A percentile compares a stretch with the other conserved stretches of the same genome.
phyloP scores from a whole-genome alignment of 2,888 invertebrate genomes.

The Leucophenga maculata region DNA sequence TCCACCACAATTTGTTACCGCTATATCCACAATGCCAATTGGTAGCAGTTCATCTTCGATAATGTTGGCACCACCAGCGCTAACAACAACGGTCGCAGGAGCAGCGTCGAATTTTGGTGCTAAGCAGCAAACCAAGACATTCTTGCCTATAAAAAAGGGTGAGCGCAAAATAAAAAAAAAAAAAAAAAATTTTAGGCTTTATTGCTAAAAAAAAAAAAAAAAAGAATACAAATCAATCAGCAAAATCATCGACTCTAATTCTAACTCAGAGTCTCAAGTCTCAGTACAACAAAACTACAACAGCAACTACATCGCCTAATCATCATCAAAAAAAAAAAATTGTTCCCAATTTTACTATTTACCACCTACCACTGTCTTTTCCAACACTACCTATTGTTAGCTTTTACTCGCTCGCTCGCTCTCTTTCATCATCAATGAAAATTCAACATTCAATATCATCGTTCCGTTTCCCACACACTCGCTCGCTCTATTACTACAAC shows the following conservation, averaged over 20 bases:
- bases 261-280: constrained; percentile 14
- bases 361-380: not conserved
- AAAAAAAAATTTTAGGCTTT: constrained; percentile 47
- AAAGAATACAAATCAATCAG: constrained; percentile 8
- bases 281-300: constrained; percentile 12
- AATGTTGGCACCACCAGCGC: constrained; percentile 36
- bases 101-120: constrained; percentile 37
- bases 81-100: constrained; percentile 37
- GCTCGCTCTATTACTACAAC: constrained; percentile 19
- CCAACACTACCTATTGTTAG: not conserved
- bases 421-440: no score
- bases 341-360: not conserved
- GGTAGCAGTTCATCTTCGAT: not conserved
- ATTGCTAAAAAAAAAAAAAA: constrained; percentile 49
- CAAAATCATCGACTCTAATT: no score
- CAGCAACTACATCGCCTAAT: constrained; percentile 15
- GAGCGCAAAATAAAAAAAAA: constrained; percentile 53
- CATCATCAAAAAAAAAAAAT: not conserved
- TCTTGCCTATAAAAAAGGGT: constrained; percentile 65
- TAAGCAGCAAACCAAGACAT: constrained; percentile 56
- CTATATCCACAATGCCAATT: constrained; percentile 12
- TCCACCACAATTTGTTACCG: constrained; percentile 52
- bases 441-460: not conserved
- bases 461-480: constrained; percentile 21
- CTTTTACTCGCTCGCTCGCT: no score